phyloP scores from a whole-genome alignment of 2,113 vertebrate species.

The Acrocephalus arundinaceus region DNA sequence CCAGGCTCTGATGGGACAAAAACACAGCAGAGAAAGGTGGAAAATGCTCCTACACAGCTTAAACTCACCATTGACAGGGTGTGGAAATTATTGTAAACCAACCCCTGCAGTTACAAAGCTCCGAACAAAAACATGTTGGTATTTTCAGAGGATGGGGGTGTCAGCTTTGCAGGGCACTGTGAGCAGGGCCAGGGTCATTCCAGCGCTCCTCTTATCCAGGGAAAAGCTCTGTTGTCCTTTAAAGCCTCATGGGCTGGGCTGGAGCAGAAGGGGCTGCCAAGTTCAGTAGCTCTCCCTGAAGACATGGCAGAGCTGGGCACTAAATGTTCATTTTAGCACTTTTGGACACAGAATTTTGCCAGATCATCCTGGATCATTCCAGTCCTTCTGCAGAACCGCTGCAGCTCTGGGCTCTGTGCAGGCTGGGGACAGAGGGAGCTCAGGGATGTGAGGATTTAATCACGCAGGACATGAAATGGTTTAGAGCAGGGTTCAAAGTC shows the following conservation, averaged over 20 bases:
- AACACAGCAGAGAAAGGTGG: neutral
- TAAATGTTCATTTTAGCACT: neutral
- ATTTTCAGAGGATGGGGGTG: neutral
- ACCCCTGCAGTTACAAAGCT: neutral
- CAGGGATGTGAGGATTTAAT: rapidly evolving
- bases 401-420: neutral
- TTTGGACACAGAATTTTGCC: neutral
- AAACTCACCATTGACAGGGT: rapidly evolving
- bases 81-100: neutral
- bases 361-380: neutral
- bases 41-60: neutral
- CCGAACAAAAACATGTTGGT: rapidly evolving
- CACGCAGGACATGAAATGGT: neutral
- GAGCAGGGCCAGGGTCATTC: neutral
- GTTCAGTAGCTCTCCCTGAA: neutral
- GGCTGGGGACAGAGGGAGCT: neutral
- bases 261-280: neutral
- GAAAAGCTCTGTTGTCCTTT: neutral
- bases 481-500: neutral
- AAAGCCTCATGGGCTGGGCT: neutral
- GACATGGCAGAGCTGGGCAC: neutral
- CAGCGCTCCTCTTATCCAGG: neutral
- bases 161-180: neutral
- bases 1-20: neutral
- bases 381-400: neutral